Evolutionary conservation across 2,113 vertebrate species (phyloP).

Genomic region (Hepsetus odoe): DNA sequence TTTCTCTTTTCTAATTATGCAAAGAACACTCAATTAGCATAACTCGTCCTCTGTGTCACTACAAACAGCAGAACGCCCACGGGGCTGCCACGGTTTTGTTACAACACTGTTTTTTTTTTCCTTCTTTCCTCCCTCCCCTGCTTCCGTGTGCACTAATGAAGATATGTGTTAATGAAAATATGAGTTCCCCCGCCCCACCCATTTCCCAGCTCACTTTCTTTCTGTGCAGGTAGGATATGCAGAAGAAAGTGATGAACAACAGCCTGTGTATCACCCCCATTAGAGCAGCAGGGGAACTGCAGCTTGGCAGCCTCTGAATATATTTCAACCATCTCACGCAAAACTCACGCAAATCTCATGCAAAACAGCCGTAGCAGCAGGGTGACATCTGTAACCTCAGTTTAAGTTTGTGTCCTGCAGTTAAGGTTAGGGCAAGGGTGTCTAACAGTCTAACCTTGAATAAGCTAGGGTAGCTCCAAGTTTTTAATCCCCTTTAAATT

Average conservation of each 20-base stretch:
- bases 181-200: slow-evolving; percentile 1
- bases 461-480: too few species aligned
- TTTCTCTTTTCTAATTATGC: slow-evolving; percentile 77
- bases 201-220: background rate
- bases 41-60: slow-evolving; percentile 81
- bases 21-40: slow-evolving; percentile 83
- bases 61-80: slow-evolving; percentile 76
- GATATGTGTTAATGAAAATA: slow-evolving; percentile 71
- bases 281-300: slow-evolving; percentile 53
- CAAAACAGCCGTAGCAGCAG: background rate
- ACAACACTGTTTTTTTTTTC: slow-evolving; percentile 62
- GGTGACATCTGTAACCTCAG: too few species aligned
- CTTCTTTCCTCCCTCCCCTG: slow-evolving; percentile 43
- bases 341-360: too few species aligned
- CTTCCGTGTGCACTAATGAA: slow-evolving; percentile 66
- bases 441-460: too few species aligned
- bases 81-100: slow-evolving; percentile 69
- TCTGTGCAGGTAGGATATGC: slow-evolving; percentile 61
- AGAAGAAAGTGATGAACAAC: slow-evolving; percentile 15
- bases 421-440: too few species aligned
- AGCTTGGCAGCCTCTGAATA: slow-evolving; percentile 1
- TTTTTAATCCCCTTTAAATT: too few species aligned
- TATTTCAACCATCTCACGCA: background rate
- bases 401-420: too few species aligned
- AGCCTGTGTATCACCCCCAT: slow-evolving; percentile 65